A percentile compares a stretch with the other conserved stretches of the same genome.
phyloP scores from a whole-genome alignment of 1,140 invertebrate species.

The Drosophila pectinifera region DNA sequence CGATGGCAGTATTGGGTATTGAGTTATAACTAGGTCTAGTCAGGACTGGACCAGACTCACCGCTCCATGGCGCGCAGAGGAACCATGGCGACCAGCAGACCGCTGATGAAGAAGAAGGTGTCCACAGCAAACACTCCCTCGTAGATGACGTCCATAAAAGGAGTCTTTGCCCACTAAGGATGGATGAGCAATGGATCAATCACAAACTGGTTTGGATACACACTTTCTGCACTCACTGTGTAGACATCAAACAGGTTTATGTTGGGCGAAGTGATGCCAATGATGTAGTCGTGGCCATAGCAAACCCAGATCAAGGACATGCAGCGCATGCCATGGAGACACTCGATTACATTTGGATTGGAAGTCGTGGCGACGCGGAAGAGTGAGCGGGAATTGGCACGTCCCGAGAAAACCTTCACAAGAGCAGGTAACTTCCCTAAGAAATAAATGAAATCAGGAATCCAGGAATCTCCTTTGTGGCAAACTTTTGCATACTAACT shows the following conservation, averaged over 20 bases:
- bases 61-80: conserved; percentile 88
- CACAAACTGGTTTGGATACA: too few relatives aligned
- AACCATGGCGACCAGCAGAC: conserved; percentile 88
- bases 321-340: conserved; percentile 86
- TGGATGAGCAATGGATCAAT: neutral
- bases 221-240: conserved; percentile 9
- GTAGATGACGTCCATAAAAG: conserved; percentile 86
- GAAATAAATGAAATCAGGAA: neutral
- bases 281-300: conserved; percentile 86
- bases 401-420: conserved; percentile 54
- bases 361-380: conserved; percentile 42
- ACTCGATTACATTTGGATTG: conserved; percentile 79
- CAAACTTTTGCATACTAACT: conserved; percentile 18
- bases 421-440: conserved; percentile 43
- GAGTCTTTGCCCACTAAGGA: conserved; percentile 78
- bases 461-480: neutral
- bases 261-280: conserved; percentile 57
- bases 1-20: neutral
- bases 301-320: conserved; percentile 89
- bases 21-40: too few relatives aligned
- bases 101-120: conserved; percentile 89
- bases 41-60: conserved; percentile 79
- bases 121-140: conserved; percentile 88
- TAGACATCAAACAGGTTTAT: conserved; percentile 59
- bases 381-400: conserved; percentile 44